Percentiles rank a stretch among this genome's conserved stretches.
Conservation (phyloP, 35 echinoderm and acorn worm species). For the Acanthaster planci region DNA sequence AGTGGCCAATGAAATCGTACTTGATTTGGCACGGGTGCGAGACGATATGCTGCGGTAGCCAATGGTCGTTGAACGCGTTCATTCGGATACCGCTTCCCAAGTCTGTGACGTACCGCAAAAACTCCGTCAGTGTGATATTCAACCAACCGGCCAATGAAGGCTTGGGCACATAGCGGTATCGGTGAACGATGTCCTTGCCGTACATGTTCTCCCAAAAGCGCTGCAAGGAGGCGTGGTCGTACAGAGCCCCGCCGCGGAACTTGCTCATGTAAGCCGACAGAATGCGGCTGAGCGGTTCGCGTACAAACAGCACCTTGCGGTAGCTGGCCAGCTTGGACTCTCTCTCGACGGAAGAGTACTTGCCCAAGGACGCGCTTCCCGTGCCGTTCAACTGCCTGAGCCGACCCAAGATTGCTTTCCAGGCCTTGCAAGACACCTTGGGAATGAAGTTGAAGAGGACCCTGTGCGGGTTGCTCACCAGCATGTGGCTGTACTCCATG, state of each 20-base stretch:
- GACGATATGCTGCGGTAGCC: slow-evolving; percentile 62
- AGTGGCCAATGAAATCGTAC: slow-evolving; percentile 67
- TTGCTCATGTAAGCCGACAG: slow-evolving; percentile 71
- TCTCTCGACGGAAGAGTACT: background rate
- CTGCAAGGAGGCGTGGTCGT: background rate
- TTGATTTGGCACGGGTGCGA: slow-evolving; percentile 57
- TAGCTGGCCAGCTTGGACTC: slow-evolving; percentile 30
- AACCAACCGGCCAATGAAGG: background rate
- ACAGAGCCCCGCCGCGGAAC: slow-evolving; percentile 35
- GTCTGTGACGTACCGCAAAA: slow-evolving; percentile 70
- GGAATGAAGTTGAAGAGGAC: slow-evolving; percentile 69
- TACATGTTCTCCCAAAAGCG: slow-evolving; percentile 42
- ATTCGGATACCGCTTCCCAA: slow-evolving; percentile 23
- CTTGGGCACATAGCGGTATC: slow-evolving; percentile 7
- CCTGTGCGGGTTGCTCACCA: slow-evolving; percentile 53
- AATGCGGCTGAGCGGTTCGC: slow-evolving; percentile 51
- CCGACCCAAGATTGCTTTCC: slow-evolving; percentile 46
- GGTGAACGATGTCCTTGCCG: slow-evolving; percentile 28
- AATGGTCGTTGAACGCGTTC: slow-evolving; percentile 58
- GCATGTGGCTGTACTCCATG: slow-evolving; percentile 11
- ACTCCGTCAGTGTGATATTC: slow-evolving; percentile 54
- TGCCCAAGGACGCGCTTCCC: background rate
- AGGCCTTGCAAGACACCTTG: slow-evolving; percentile 73
- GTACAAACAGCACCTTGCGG: slow-evolving; percentile 65
- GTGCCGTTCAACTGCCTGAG: background rate